phyloP scores from a whole-genome alignment of 2,797 vertebrate genomes.

The Propithecus perrieri region DNA sequence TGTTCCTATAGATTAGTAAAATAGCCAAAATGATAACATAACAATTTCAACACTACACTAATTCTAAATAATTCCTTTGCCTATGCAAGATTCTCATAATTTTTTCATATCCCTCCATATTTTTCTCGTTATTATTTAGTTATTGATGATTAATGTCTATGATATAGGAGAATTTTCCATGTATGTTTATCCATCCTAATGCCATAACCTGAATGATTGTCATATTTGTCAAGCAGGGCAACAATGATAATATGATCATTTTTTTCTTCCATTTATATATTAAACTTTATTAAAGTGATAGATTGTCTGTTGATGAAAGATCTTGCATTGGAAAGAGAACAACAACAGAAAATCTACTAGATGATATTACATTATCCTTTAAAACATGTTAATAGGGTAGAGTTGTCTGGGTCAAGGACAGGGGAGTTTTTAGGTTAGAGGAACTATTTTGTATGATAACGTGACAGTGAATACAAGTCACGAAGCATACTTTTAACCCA shows the following conservation, averaged over 20 bases:
- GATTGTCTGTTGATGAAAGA: not conserved
- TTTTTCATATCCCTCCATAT: not conserved
- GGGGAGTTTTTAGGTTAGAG: not conserved
- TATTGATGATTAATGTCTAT: not conserved
- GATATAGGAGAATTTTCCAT: not conserved
- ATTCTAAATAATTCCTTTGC: not conserved
- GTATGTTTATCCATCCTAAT: not conserved
- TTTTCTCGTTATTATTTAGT: not conserved
- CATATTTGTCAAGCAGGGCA: not conserved
- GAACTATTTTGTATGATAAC: not conserved
- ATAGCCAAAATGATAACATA: not conserved
- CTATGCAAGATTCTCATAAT: not conserved
- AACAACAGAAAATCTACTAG: not conserved
- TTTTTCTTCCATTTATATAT: not conserved
- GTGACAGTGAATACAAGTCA: not conserved
- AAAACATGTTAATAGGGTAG: not conserved
- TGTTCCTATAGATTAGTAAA: not conserved
- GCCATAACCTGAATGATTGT: not conserved
- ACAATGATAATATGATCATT: not conserved
- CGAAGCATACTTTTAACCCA: not conserved
- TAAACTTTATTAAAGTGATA: not conserved
- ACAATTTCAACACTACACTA: not conserved
- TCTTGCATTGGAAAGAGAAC: not conserved
- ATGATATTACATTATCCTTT: not conserved
- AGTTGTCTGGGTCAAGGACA: not conserved